Evolutionary conservation across 2,797 vertebrate genomes (phyloP).

Genomic region (Muscicapa striata): DNA sequence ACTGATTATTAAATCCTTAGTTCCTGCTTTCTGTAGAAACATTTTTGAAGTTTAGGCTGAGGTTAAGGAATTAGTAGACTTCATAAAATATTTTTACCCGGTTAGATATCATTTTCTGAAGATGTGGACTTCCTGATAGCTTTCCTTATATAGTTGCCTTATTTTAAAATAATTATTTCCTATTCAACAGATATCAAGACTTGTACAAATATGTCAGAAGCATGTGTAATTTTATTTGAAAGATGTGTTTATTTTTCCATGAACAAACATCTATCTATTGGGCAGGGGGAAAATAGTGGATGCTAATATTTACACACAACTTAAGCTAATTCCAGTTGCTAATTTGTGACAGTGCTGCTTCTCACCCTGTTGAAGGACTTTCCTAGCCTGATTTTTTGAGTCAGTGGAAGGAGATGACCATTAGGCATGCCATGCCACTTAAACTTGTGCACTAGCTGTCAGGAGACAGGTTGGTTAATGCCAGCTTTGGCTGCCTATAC

Average conservation of each 20-base stretch:
- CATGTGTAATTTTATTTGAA: neutral
- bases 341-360: neutral
- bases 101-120: neutral
- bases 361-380: neutral
- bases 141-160: neutral
- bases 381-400: neutral
- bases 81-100: neutral
- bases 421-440: neutral
- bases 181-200: neutral
- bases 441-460: neutral
- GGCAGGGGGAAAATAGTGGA: neutral
- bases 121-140: neutral
- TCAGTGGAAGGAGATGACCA: neutral
- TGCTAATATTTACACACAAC: neutral
- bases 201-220: neutral
- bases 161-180: neutral
- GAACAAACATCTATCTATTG: neutral
- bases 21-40: neutral
- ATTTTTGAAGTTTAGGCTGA: neutral
- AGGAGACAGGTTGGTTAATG: neutral
- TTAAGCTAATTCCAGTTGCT: neutral
- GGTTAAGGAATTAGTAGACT: neutral
- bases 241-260: neutral
- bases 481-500: neutral
- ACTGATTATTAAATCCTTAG: neutral